Conservation (phyloP, 2,888 invertebrate genomes). For the Patella depressa region DNA sequence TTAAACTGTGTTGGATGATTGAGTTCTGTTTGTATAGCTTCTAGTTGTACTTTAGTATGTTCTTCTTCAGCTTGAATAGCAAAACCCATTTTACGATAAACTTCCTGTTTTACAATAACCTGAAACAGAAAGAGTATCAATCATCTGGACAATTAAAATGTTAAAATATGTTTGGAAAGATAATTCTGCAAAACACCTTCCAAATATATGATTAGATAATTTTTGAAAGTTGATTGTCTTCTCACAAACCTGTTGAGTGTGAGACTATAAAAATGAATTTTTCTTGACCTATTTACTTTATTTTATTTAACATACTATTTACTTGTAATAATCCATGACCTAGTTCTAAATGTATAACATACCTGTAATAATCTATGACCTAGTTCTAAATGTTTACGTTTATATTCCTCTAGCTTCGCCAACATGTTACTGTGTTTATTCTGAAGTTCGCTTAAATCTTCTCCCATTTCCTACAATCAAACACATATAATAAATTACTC, state of each 20-base stretch:
- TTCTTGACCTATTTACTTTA: no score
- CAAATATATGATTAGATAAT: background rate
- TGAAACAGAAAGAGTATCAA: slow-evolving; percentile 68
- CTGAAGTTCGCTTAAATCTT: slow-evolving; percentile 83
- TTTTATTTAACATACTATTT: slow-evolving; percentile 2
- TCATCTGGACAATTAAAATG: background rate
- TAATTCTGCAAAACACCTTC: background rate
- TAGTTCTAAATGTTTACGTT: slow-evolving; percentile 84
- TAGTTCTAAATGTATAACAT: slow-evolving; percentile 5
- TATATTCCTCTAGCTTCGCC: slow-evolving; percentile 86
- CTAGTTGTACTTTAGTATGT: slow-evolving; percentile 86
- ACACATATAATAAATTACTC: background rate
- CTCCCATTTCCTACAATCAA: slow-evolving; percentile 75
- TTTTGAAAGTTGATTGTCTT: no score
- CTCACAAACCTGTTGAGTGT: no score
- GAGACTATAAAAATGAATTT: no score
- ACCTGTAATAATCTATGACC: slow-evolving; percentile 90
- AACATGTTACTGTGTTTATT: slow-evolving; percentile 85
- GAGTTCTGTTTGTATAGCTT: slow-evolving; percentile 87
- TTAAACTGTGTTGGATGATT: slow-evolving; percentile 94
- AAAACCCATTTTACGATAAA: slow-evolving; percentile 87
- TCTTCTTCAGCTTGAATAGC: slow-evolving; percentile 93
- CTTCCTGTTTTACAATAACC: slow-evolving; percentile 90
- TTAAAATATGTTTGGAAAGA: background rate
- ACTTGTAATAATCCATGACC: slow-evolving; percentile 83